phyloP scores from a whole-genome alignment of 2,797 vertebrate species.

The Schizopygopsis malacanthus region DNA sequence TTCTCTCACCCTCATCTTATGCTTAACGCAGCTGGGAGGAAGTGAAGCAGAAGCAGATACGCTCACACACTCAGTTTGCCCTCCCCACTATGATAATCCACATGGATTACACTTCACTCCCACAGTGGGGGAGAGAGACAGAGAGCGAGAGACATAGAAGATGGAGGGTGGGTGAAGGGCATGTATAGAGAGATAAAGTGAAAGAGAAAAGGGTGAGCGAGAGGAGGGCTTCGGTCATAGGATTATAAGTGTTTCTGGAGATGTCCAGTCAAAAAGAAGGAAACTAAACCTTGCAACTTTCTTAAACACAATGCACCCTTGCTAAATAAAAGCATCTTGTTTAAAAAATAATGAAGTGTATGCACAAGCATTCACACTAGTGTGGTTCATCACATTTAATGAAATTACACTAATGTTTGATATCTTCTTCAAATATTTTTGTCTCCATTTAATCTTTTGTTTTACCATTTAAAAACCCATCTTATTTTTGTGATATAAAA shows the following conservation, averaged over 20 bases:
- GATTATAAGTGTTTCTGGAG: constrained; percentile 76
- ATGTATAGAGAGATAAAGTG: constrained; percentile 13
- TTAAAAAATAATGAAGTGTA: neutral
- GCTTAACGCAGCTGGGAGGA: constrained; percentile 40
- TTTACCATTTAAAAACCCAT: neutral
- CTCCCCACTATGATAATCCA: constrained; percentile 74
- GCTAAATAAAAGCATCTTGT: neutral
- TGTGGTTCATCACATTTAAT: neutral
- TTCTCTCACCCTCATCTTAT: constrained; percentile 53
- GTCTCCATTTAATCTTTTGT: neutral
- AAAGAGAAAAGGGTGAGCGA: neutral
- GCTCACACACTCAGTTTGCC: constrained; percentile 35
- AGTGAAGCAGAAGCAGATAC: constrained; percentile 31
- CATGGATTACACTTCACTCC: constrained; percentile 83
- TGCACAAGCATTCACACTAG: neutral
- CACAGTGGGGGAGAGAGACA: constrained; percentile 46
- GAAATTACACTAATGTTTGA: neutral
- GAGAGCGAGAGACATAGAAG: neutral
- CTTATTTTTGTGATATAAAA: neutral
- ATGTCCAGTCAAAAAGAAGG: constrained; percentile 58
- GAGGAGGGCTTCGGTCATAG: constrained; percentile 57
- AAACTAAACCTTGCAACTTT: neutral
- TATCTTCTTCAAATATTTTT: neutral
- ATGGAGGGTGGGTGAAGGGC: constrained; percentile 19
- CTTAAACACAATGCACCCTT: neutral